Base-by-base conservation (phyloP, 2,888 invertebrate genomes). In the Xestia ashworthii region DNA sequence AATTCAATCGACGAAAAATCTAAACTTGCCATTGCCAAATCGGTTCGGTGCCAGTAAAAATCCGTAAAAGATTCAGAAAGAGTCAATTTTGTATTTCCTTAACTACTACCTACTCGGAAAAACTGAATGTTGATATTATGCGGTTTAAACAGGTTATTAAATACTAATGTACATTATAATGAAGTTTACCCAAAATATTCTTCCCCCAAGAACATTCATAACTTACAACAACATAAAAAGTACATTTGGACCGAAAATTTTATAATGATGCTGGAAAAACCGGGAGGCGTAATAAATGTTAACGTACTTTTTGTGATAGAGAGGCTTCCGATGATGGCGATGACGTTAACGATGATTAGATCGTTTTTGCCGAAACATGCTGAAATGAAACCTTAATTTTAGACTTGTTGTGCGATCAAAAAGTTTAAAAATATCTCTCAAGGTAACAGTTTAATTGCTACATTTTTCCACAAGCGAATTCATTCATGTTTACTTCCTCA, bases 201-300 rank as follows among this genome's bases (percentile, higher is more conserved):
- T 41, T n/a, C 14, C 16, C 72, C 19, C 3, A 12, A 50, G 60
- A 50, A 48, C 44, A 50, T 71, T 48, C 32, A n/a, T 14, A 16
- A 44, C 14, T 48, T 32, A 48, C 32, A 53, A 69, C 48, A 69
- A 69, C 48, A 69, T 77, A 82, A 82, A 77, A 83, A 80, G n/a
- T 12, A 70, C 65, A 70, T 53, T 70, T 46, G 25, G 14, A n/a
- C 11, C 50, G 19, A 41, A 76, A 66, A 58, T 32, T 32, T 67
- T 79, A 48, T 68, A 48, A 75, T 68, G 62, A 64, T 22, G 46
- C 48, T 16, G 78, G 55, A 16, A 83, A 83, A 71, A 38, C 32
- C 62, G 14, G 55, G 22, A 50, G 14, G n/a, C 46, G 55, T 78
- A 32, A 58, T 62, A 22, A 38, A 53, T 64, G 38, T n/a, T 58